Conservation (phyloP, 1,140 invertebrate species). For the Caenorhabditis inopinata region DNA sequence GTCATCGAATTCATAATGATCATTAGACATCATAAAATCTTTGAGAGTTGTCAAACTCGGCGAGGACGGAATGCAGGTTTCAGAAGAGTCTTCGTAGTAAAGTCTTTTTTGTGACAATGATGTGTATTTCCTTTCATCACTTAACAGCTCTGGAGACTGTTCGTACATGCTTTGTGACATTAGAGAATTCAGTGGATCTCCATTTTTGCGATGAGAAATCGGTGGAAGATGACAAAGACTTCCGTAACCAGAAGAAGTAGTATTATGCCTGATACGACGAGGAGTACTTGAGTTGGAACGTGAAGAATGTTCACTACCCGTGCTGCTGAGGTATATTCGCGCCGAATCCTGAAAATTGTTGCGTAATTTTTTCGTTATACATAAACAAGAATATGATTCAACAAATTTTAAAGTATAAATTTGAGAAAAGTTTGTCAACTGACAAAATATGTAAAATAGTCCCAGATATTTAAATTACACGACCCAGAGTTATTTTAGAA, state of each 20-base stretch:
- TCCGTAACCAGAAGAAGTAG: slow-evolving; percentile 3
- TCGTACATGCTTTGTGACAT: slow-evolving; percentile 21
- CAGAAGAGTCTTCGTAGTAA: slow-evolving; percentile 5
- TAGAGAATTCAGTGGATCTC: neutral
- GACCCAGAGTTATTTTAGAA: too few species aligned
- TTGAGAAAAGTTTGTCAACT: too few species aligned
- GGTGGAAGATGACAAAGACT: slow-evolving; percentile 8
- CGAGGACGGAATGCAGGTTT: slow-evolving; percentile 8
- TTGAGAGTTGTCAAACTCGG: slow-evolving; percentile 11
- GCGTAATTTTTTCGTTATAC: too few species aligned
- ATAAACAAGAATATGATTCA: too few species aligned
- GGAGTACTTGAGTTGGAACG: neutral
- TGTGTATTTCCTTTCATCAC: neutral
- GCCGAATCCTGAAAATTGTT: neutral
- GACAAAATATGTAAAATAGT: too few species aligned
- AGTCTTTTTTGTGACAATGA: neutral
- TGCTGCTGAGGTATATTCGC: neutral
- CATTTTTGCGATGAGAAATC: neutral
- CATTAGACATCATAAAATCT: slow-evolving; percentile 10
- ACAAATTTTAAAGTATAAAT: too few species aligned
- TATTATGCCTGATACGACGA: neutral
- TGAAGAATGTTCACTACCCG: neutral
- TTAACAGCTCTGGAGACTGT: neutral
- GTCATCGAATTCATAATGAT: neutral
- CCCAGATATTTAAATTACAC: too few species aligned